These are phyloP conservation scores for Cossypha dichroa DNA, from an alignment of 2,797 vertebrate species.

Conservation along the genomic window DNA sequence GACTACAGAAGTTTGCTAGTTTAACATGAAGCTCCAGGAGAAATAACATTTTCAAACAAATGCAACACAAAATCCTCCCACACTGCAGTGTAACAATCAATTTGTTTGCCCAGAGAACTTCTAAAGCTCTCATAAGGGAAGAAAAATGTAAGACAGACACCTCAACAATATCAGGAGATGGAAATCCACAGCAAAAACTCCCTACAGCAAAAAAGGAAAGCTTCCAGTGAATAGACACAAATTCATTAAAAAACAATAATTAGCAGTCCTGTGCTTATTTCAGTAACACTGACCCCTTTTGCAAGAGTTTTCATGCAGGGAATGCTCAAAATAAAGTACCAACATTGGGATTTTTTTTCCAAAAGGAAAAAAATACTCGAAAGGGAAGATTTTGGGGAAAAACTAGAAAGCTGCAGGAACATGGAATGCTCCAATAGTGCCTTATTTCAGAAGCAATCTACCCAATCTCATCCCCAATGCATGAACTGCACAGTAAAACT, in stretches of 20 bases:
- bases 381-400: background rate
- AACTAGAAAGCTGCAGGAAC: background rate
- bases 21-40: conserved; percentile 1
- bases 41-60: conserved; percentile 28
- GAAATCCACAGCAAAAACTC: background rate
- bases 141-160: background rate
- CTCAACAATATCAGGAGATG: background rate
- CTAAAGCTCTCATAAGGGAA: conserved; percentile 1
- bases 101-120: conserved; percentile 49
- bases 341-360: background rate
- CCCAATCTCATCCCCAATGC: background rate
- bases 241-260: background rate
- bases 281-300: background rate
- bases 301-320: background rate
- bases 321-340: background rate
- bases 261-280: background rate
- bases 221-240: background rate
- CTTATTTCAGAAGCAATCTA: background rate
- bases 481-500: background rate
- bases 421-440: background rate
- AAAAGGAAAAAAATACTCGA: background rate
- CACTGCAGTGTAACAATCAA: conserved; percentile 39
- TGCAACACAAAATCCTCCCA: conserved; percentile 25
- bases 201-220: background rate
- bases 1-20: background rate